These are phyloP conservation scores for Umimayanthus kanabou DNA, from an alignment of 92 coral and sea anemone genomes.

Conservation along the genomic window DNA sequence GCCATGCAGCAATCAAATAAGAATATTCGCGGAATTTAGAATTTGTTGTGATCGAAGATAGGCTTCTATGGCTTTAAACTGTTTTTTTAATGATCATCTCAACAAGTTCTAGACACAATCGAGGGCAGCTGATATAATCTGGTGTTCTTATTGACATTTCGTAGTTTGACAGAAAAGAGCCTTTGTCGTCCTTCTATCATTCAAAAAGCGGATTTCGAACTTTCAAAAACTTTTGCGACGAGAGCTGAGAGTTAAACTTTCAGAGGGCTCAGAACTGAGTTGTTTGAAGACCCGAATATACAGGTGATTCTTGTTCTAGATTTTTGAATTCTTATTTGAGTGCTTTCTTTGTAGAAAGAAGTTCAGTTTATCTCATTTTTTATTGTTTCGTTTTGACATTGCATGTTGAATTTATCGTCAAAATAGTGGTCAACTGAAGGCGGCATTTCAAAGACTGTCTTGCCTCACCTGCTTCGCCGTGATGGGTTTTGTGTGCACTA, in stretches of 20 bases:
- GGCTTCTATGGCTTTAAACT: background rate
- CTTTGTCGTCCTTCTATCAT: constrained; percentile 12
- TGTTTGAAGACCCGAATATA: background rate
- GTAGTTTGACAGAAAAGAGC: constrained; percentile 2
- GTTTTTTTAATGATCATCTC: background rate
- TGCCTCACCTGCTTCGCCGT: constrained; percentile 23
- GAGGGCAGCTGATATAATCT: constrained; percentile 33
- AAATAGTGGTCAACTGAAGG: constrained; percentile 30
- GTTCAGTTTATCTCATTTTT: constrained; percentile 23
- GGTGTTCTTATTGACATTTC: constrained; percentile 13
- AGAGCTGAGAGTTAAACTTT: background rate
- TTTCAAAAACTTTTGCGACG: background rate
- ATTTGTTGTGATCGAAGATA: background rate
- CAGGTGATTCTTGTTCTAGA: background rate
- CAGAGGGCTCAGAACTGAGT: too few relatives aligned
- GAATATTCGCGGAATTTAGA: background rate
- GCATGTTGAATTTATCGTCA: constrained; percentile 39
- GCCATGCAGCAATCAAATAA: background rate
- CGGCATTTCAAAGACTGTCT: constrained; percentile 40
- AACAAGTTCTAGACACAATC: constrained; percentile 4
- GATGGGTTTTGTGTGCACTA: constrained; percentile 42
- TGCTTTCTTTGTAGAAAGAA: background rate
- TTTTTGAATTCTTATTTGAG: background rate
- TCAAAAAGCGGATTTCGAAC: background rate
- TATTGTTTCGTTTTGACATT: constrained; percentile 41